Percentiles rank a stretch among this genome's conserved stretches.
These are phyloP conservation scores for Callipepla squamata DNA, from an alignment of 2,113 vertebrate species.

Conservation along the genomic window DNA sequence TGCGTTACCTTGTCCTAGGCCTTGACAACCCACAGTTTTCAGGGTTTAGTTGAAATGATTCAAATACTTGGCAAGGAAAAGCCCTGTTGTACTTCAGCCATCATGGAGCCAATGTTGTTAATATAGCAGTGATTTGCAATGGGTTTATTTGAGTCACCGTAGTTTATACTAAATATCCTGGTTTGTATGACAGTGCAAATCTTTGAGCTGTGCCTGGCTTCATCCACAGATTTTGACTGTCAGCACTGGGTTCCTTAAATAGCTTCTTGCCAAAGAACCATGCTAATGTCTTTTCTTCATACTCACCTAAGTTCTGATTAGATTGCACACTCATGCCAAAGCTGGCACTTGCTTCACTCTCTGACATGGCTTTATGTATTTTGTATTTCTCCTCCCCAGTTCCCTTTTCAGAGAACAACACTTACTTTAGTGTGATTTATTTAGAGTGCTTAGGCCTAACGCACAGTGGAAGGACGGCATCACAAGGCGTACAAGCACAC, in stretches of 20 bases:
- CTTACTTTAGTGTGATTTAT: background rate
- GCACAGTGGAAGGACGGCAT: background rate
- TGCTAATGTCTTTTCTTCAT: background rate
- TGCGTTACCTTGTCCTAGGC: background rate
- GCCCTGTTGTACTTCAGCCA: background rate
- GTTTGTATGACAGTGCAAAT: background rate
- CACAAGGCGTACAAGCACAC: background rate
- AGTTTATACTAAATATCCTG: background rate
- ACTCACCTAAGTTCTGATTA: background rate
- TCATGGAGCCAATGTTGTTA: background rate
- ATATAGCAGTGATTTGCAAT: background rate
- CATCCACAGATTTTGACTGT: background rate
- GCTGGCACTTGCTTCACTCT: background rate
- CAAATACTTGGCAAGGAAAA: background rate
- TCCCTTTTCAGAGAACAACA: background rate
- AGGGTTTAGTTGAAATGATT: background rate
- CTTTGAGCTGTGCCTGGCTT: background rate
- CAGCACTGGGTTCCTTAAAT: background rate
- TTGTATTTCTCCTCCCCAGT: background rate
- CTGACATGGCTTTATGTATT: background rate
- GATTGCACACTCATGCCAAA: background rate
- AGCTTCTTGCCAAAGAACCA: background rate
- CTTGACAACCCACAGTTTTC: background rate
- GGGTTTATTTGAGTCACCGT: background rate
- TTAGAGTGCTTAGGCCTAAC: background rate